Conservation (phyloP, 2,888 invertebrate genomes). For the Corbicula japonica region DNA sequence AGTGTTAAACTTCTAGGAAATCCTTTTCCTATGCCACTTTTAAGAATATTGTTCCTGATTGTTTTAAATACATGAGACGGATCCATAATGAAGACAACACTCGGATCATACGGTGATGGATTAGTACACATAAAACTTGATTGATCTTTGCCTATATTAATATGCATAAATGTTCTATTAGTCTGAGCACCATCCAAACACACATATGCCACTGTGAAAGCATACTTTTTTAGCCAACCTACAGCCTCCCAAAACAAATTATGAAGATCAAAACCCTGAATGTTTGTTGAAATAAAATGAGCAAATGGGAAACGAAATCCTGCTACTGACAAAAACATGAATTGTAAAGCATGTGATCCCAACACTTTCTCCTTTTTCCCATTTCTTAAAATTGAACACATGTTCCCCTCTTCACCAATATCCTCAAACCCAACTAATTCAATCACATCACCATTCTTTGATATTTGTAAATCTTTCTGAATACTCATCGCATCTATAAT, state of each 20-base stretch:
- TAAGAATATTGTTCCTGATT: slow-evolving; percentile 41
- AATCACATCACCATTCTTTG: no score
- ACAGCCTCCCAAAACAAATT: slow-evolving; percentile 8
- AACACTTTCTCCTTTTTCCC: background rate
- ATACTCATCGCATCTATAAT: background rate
- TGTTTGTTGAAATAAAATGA: slow-evolving; percentile 6
- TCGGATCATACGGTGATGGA: slow-evolving; percentile 28
- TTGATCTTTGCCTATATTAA: slow-evolving; percentile 20
- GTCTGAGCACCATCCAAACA: slow-evolving; percentile 42
- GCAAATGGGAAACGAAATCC: slow-evolving; percentile 15
- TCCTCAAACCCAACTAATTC: no score
- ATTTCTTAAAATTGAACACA: background rate
- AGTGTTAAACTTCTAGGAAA: slow-evolving; percentile 3
- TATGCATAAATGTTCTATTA: slow-evolving; percentile 38
- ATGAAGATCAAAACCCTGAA: background rate
- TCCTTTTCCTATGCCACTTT: slow-evolving; percentile 8
- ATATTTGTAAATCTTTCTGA: background rate
- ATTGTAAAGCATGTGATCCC: background rate
- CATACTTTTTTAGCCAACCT: slow-evolving; percentile 19
- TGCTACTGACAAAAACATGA: background rate
- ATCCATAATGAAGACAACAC: slow-evolving; percentile 44
- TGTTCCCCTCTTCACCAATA: background rate
- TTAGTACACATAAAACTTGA: slow-evolving; percentile 3
- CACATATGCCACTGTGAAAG: slow-evolving; percentile 40
- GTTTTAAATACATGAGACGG: slow-evolving; percentile 43